Conservation (phyloP, 2,888 invertebrate genomes). For the Cinara cedri region DNA sequence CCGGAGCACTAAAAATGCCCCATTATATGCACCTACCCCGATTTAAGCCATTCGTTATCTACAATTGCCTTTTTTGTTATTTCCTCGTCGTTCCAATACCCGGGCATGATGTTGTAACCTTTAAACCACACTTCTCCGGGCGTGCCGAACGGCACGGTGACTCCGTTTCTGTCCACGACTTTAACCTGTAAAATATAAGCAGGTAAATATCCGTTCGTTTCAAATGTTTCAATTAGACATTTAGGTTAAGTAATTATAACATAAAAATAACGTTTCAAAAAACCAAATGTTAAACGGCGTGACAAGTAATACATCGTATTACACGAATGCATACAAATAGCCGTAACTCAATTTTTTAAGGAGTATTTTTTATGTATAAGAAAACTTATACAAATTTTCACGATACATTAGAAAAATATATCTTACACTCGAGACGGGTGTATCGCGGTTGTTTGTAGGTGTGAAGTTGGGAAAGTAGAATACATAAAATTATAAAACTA, state of each 20-base stretch:
- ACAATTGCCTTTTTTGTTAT: constrained; percentile 74
- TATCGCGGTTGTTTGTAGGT: too few relatives aligned
- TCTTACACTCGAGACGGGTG: too few relatives aligned
- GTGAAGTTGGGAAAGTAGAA: too few relatives aligned
- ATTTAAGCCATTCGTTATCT: constrained; percentile 75
- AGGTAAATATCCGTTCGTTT: too few relatives aligned
- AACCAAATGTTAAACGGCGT: not conserved
- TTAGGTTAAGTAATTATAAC: too few relatives aligned
- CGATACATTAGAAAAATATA: too few relatives aligned
- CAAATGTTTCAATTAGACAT: too few relatives aligned
- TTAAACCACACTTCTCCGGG: constrained; percentile 78
- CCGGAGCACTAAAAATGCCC: too few relatives aligned
- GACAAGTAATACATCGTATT: not conserved
- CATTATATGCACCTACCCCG: constrained; percentile 16
- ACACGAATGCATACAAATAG: not conserved
- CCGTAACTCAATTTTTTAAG: too few relatives aligned
- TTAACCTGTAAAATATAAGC: constrained; percentile 64
- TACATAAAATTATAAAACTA: too few relatives aligned
- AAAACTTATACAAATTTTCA: too few relatives aligned
- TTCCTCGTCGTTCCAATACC: constrained; percentile 80
- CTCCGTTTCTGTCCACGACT: constrained; percentile 71
- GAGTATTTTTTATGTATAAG: too few relatives aligned
- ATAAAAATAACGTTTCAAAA: constrained; percentile 20
- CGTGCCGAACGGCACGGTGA: constrained; percentile 72
- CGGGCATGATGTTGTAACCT: constrained; percentile 79